A percentile compares a stretch with the other conserved stretches of the same genome.
Evolutionary conservation across 2,113 vertebrate species (phyloP).

Genomic region (Fregata magnificens): DNA sequence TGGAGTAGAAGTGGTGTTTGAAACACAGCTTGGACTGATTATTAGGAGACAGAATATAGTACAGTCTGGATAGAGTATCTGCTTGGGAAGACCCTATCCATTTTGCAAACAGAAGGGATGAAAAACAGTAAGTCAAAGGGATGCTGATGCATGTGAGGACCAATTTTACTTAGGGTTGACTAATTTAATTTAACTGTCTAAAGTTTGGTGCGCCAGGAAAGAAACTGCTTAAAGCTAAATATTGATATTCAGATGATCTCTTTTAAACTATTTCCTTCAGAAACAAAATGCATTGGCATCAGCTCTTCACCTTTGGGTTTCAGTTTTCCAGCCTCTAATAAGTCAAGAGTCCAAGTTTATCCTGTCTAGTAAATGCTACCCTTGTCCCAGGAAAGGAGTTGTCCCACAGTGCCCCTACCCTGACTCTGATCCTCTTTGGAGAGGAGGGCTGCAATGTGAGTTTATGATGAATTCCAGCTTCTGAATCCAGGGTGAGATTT

Average conservation of each 20-base stretch:
- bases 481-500: background rate
- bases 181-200: background rate
- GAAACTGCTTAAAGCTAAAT: background rate
- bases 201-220: background rate
- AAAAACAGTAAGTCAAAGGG: background rate
- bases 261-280: background rate
- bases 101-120: background rate
- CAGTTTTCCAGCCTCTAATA: background rate
- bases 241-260: background rate
- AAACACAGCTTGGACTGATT: background rate
- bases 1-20: background rate
- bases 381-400: background rate
- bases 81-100: background rate
- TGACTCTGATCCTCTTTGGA: fast-evolving
- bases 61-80: background rate
- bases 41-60: background rate
- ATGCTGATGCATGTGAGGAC: background rate
- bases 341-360: background rate
- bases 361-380: background rate
- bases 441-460: background rate
- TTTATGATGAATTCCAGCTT: background rate
- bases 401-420: background rate
- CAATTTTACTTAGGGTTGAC: background rate
- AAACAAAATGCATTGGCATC: background rate
- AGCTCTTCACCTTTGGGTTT: background rate